A percentile compares a stretch with the other conserved stretches of the same genome.
Evolutionary conservation across 2,888 invertebrate species (phyloP).

Genomic region (Drosophila atripex): DNA sequence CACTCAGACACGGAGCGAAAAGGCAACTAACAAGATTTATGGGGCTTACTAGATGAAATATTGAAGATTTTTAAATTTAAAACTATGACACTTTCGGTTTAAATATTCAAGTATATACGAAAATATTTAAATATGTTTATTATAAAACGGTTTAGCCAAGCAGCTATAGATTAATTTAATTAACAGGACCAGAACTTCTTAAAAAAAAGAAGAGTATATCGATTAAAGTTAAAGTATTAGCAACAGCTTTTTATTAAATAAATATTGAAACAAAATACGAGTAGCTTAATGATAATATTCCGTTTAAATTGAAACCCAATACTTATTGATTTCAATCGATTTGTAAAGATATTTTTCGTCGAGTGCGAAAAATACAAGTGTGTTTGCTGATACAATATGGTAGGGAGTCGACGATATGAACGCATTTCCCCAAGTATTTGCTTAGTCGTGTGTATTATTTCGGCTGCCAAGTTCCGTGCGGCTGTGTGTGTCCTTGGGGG

Average conservation of each 20-base stretch:
- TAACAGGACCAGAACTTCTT: too few relatives aligned
- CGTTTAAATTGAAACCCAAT: slow-evolving; percentile 3
- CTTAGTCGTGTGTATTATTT: slow-evolving; percentile 41
- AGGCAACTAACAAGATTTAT: slow-evolving; percentile 24
- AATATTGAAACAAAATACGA: neutral
- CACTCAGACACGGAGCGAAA: slow-evolving; percentile 15
- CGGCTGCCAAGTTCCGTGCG: slow-evolving; percentile 39
- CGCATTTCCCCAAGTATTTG: slow-evolving; percentile 45
- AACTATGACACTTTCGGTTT: neutral
- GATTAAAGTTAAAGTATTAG: neutral
- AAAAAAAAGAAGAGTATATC: neutral
- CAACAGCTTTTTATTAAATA: neutral
- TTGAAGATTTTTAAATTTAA: neutral
- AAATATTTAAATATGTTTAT: too few relatives aligned
- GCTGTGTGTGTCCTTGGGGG: slow-evolving; percentile 43
- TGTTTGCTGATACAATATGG: slow-evolving; percentile 11
- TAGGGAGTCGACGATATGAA: slow-evolving; percentile 10
- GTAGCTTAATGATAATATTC: slow-evolving; percentile 1
- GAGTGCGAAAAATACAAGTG: slow-evolving; percentile 1
- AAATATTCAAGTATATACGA: too few relatives aligned
- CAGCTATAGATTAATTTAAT: too few relatives aligned
- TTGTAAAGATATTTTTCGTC: slow-evolving; percentile 3
- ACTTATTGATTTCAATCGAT: slow-evolving; percentile 1
- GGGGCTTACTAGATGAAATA: slow-evolving; percentile 3
- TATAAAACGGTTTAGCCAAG: too few relatives aligned